These are phyloP conservation scores for Oryctolagus cuniculus DNA, from an alignment of 2,113 vertebrate species.

Conservation along the genomic window mOryCun1.1 NC_091433.1:108260001-108260500, in stretches of 20 bases:
- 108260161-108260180: conserved; percentile 70
- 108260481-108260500: conserved; percentile 84
- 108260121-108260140: conserved; percentile 65
- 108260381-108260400: conserved; percentile 90
- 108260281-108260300: conserved; percentile 82
- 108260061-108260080: neutral
- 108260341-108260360: conserved; percentile 88
- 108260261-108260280: conserved; percentile 86
- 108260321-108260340: conserved; percentile 86
- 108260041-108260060: neutral
- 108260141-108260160: conserved; percentile 70
- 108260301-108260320: conserved; percentile 89
- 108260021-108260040: neutral
- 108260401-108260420: conserved; percentile 87
- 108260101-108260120: conserved; percentile 86
- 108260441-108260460: conserved; percentile 85
- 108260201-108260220: conserved; percentile 82
- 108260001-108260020: neutral
- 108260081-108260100: conserved; percentile 84
- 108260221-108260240: conserved; percentile 83
- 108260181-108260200: conserved; percentile 81
- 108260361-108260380: conserved; percentile 87
- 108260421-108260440: conserved; percentile 88
- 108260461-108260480: conserved; percentile 85
- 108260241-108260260: conserved; percentile 85